Base-by-base conservation (phyloP, 2,113 vertebrate species). In the Litocranius walleri region DNA sequence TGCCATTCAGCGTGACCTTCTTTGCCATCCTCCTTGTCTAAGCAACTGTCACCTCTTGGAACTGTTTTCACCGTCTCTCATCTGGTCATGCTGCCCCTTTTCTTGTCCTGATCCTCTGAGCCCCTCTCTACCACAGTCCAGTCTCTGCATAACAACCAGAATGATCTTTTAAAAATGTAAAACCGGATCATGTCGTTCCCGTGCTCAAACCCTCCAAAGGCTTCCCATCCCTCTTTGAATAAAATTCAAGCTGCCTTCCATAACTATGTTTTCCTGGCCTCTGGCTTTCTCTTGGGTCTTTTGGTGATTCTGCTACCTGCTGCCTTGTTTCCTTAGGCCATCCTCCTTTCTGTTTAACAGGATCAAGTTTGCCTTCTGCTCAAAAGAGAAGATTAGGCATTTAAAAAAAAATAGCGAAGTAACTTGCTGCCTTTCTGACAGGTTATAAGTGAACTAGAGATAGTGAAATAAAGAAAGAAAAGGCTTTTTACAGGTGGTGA, bases 401-500 rank as follows among this genome's bases (percentile, higher is more conserved):
- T 45, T 45, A 54, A 7, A 64, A 64, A 10, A 74, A 40, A 71
- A 23, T 1, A 21, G n/a, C 16, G 40, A 21, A 91, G 74, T 96
- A 30, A 43, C 25, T 45, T 91, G 15, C 56, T 88, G 17, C 90
- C 57, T 86, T 97, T 78, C 30, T 78, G 50, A 84, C 25, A 92
- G n/a, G 43, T 61, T 94, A 59, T 67, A 15, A 80, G 48, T 90
- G 78, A 95, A 94, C 27, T 56, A 30, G 57, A 91, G 90, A 84
- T 90, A 29, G 27, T 11, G 82, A 96, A 74, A 89, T 43, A 93
- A 97, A 74, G 40, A 94, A 84, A 52, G 36, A 94, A 92, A 94
- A 80, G 30, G 25, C 50, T 89, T 96, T 91, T 92, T 67, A 45
- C n/a, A 94, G 85, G 71, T 96, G 94, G 25, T 5, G 3, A 50